Base-by-base conservation (phyloP, 23 tunicate species). In the Trididemnum clinides region DNA sequence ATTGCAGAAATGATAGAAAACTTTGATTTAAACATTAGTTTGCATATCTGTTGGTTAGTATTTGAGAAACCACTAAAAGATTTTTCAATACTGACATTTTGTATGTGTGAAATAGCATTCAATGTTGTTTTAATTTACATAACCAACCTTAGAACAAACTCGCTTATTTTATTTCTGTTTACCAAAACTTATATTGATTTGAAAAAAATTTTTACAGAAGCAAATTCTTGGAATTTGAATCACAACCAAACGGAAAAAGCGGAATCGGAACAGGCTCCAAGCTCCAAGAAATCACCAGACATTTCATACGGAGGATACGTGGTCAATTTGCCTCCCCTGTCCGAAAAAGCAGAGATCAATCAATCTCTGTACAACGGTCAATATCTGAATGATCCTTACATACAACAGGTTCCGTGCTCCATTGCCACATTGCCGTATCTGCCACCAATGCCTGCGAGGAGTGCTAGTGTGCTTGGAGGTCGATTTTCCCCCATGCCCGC, bases 181-280 rank as follows among this genome's bases (percentile, higher is more conserved):
- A n/a, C n/a, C n/a, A n/a, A n/a, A n/a, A n/a, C n/a, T n/a, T n/a
- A n/a, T n/a, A n/a, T n/a, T n/a, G n/a, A n/a, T n/a, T n/a, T n/a
- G n/a, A n/a, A n/a, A n/a, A n/a, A n/a, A n/a, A n/a, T n/a, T n/a
- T 34, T 59, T 50, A 27, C 88, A 92, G 97, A 87, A 87, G 97
- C 97, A 34, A 83, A 92, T 51, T 92, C 97, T 4, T 92, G 97
- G 97, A 87, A 82, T 71, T 77, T 91, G 26, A 75, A 44, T 28
- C 80, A 86, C 3, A 19, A 30, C 4, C 36, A 66, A 5, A 6
- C 10, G 10, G 37, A 66, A 28, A 66, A 18, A 50, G 62, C 50
- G 23, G 69, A 59, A 4, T 59, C 69, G 23, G 23, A 22, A 4
- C 27, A 4, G 26, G 4, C 26, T 19, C 69, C 23, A 59, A 59